Evolutionary conservation across 1,140 invertebrate genomes (phyloP).

Genomic region (Lepeophtheirus salmonis): DNA sequence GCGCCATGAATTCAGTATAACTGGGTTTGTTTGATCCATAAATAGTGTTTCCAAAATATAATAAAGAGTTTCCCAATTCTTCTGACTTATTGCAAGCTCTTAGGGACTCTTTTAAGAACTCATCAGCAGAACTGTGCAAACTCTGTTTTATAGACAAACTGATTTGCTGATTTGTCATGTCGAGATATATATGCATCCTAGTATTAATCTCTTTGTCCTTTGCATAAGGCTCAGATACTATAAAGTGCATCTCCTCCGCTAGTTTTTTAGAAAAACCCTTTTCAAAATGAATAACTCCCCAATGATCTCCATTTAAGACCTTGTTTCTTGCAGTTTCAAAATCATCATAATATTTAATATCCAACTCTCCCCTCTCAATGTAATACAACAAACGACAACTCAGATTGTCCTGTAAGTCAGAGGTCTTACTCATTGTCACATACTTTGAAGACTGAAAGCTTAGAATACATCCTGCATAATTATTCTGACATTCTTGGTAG

Average conservation of each 20-base stretch:
- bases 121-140: background rate
- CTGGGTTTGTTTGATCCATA: slow-evolving; percentile 36
- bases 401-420: background rate
- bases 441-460: background rate
- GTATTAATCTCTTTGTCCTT: background rate
- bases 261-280: slow-evolving; percentile 61
- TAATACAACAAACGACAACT: slow-evolving; percentile 13
- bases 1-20: slow-evolving; percentile 53
- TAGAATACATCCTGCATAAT: background rate
- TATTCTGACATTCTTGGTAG: slow-evolving; percentile 25
- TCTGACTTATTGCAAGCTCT: background rate
- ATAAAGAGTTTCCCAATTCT: background rate
- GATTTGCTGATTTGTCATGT: slow-evolving; percentile 47
- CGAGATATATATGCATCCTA: slow-evolving; percentile 37
- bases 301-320: slow-evolving; percentile 51
- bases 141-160: slow-evolving; percentile 9
- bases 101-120: slow-evolving; percentile 17
- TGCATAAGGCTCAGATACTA: background rate
- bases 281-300: slow-evolving; percentile 67
- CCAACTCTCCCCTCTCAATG: background rate
- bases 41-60: slow-evolving; percentile 44
- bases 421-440: background rate
- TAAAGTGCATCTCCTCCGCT: slow-evolving; percentile 21
- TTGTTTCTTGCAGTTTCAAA: slow-evolving; percentile 34
- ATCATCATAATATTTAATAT: background rate